Percentiles rank a stretch among this genome's conserved stretches.
Conservation (phyloP, 2,888 invertebrate genomes). For the Epsilonema sp. region DNA sequence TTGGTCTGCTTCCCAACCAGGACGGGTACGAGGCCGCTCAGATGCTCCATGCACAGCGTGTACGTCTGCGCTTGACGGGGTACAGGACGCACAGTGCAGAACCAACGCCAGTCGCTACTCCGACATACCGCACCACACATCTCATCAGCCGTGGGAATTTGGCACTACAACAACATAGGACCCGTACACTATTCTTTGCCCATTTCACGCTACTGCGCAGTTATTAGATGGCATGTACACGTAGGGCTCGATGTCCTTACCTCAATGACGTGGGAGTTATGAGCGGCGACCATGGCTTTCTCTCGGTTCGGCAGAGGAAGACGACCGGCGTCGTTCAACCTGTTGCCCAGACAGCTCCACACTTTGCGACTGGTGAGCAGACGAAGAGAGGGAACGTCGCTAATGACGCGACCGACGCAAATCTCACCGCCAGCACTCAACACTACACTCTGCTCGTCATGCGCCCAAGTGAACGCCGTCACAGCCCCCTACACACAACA, state of each 20-base stretch:
- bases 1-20: constrained; percentile 84
- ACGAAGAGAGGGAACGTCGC: constrained; percentile 68
- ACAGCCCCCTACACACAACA: constrained; percentile 65
- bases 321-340: constrained; percentile 33
- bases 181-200: not conserved
- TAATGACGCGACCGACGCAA: constrained; percentile 78
- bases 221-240: too few species aligned
- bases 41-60: constrained; percentile 62
- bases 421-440: constrained; percentile 66
- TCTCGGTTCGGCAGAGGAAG: constrained; percentile 63
- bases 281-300: constrained; percentile 13
- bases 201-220: not conserved
- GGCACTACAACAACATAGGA: constrained; percentile 51
- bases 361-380: constrained; percentile 40
- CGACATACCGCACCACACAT: constrained; percentile 78
- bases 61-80: constrained; percentile 28
- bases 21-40: constrained; percentile 84
- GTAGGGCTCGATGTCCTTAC: too few species aligned
- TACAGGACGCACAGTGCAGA: constrained; percentile 66
- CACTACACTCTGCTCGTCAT: constrained; percentile 83
- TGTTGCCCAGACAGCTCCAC: constrained; percentile 8
- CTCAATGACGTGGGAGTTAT: constrained; percentile 56
- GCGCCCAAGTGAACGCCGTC: constrained; percentile 90
- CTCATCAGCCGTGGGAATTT: constrained; percentile 69
- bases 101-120: constrained; percentile 67